A percentile compares a stretch with the other conserved stretches of the same genome.
These are phyloP conservation scores for Caenorhabditis wallacei DNA, from an alignment of 2,888 invertebrate genomes.

Conservation along the genomic window DNA sequence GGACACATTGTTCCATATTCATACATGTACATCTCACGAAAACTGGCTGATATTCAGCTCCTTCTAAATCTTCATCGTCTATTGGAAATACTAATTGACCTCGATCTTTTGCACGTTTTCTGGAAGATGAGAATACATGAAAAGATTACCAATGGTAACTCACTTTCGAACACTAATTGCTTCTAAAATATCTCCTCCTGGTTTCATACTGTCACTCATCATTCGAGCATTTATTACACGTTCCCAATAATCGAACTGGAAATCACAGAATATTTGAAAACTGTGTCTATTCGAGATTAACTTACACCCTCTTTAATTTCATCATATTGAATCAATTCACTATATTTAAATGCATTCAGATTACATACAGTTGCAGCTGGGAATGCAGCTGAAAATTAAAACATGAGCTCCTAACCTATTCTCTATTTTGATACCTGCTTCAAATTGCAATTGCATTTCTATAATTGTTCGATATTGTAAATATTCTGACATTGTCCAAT, in stretches of 20 bases:
- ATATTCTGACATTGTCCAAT: conserved; percentile 82
- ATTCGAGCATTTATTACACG: conserved; percentile 78
- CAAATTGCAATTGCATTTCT: conserved; percentile 83
- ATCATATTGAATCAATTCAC: conserved; percentile 79
- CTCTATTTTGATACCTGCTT: conserved; percentile 74
- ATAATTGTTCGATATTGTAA: conserved; percentile 83
- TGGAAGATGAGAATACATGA: background rate
- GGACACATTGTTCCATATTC: conserved; percentile 80
- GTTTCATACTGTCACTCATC: conserved; percentile 67
- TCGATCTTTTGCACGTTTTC: conserved; percentile 37
- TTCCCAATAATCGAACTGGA: conserved; percentile 80
- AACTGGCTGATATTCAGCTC: conserved; percentile 80
- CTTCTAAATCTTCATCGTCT: conserved; percentile 67
- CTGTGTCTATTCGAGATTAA: background rate
- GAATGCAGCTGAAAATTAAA: conserved; percentile 51
- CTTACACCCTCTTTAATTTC: conserved; percentile 80
- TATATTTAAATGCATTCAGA: conserved; percentile 74
- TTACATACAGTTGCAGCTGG: conserved; percentile 76
- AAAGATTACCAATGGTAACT: background rate
- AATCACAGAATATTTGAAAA: no score
- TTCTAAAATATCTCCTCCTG: conserved; percentile 49
- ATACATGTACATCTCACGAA: conserved; percentile 81
- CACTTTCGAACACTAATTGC: conserved; percentile 58
- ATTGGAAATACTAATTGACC: conserved; percentile 66
- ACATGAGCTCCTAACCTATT: background rate